Percentiles rank a stretch among this genome's conserved stretches.
Evolutionary conservation across 2,888 invertebrate species (phyloP).

Genomic region (Hemistola chrysoprasaria): DNA sequence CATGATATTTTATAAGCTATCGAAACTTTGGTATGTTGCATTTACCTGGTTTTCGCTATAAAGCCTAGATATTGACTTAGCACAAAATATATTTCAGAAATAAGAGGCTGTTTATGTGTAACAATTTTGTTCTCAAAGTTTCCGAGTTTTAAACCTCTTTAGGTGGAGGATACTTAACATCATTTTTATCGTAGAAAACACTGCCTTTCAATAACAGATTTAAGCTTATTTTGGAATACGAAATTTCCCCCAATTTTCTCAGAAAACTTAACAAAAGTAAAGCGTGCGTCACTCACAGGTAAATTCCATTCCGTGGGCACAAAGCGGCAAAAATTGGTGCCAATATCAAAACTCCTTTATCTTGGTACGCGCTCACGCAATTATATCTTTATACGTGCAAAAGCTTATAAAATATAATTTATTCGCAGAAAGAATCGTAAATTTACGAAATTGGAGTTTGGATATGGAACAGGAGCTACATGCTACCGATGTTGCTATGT

Average conservation of each 20-base stretch:
- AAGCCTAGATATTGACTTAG: too few species aligned
- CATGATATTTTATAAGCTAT: too few species aligned
- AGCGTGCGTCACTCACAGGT: conserved; percentile 8
- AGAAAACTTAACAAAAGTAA: conserved; percentile 6
- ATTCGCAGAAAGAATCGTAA: conserved; percentile 25
- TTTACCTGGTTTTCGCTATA: too few species aligned
- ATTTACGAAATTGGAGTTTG: conserved; percentile 26
- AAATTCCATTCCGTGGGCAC: conserved; percentile 12
- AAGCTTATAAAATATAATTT: conserved; percentile 29
- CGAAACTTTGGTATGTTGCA: too few species aligned
- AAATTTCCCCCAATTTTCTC: conserved; percentile 3
- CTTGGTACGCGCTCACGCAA: conserved; percentile 19
- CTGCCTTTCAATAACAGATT: too few species aligned
- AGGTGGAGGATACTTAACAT: too few species aligned
- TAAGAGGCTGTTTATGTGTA: too few species aligned
- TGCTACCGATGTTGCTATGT: conserved; percentile 5
- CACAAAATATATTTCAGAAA: too few species aligned
- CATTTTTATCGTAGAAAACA: too few species aligned
- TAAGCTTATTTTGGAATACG: not conserved
- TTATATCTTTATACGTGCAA: conserved; percentile 22
- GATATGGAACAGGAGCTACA: conserved; percentile 17
- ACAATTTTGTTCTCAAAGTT: too few species aligned
- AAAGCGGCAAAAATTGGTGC: conserved; percentile 8
- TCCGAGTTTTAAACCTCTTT: too few species aligned
- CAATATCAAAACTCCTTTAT: conserved; percentile 18